These are phyloP conservation scores for Didymodactylos carnosus DNA, from an alignment of 2,888 invertebrate species.

Conservation along the genomic window DNA sequence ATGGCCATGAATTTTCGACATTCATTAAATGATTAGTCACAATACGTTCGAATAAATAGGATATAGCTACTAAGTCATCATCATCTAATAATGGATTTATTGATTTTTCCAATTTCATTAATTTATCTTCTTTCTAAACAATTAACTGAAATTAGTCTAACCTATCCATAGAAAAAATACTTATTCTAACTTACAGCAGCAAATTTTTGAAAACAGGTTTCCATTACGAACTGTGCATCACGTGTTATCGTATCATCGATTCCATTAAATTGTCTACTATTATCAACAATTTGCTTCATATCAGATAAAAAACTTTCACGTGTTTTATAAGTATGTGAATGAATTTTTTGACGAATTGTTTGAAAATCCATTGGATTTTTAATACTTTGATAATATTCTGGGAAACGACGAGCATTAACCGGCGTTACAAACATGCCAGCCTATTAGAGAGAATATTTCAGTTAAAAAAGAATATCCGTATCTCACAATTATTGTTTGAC, in stretches of 20 bases:
- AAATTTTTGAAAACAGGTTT: conserved; percentile 7
- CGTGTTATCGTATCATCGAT: conserved; percentile 2
- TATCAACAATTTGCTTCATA: conserved; percentile 83
- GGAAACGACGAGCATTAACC: conserved; percentile 73
- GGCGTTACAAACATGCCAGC: conserved; percentile 70
- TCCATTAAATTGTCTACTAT: conserved; percentile 77
- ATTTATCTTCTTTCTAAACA: conserved; percentile 51
- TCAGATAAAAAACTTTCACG: conserved; percentile 86
- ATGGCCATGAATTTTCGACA: conserved; percentile 55
- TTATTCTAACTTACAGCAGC: conserved; percentile 2
- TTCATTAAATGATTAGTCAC: conserved; percentile 65
- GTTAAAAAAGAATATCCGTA: neutral
- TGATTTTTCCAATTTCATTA: conserved; percentile 86
- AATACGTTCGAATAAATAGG: conserved; percentile 72
- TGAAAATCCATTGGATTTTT: conserved; percentile 88
- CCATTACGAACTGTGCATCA: conserved; percentile 1
- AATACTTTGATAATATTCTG: conserved; percentile 79
- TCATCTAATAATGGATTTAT: conserved; percentile 94
- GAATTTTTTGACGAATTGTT: conserved; percentile 56
- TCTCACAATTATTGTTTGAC: conserved; percentile 34
- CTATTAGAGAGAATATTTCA: conserved; percentile 18
- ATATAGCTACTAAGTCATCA: conserved; percentile 78
- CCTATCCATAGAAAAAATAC: neutral
- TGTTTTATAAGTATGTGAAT: conserved; percentile 53
- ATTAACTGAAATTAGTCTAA: neutral